phyloP scores from a whole-genome alignment of 2,797 vertebrate species.

The Enteromius argenteus region DNA sequence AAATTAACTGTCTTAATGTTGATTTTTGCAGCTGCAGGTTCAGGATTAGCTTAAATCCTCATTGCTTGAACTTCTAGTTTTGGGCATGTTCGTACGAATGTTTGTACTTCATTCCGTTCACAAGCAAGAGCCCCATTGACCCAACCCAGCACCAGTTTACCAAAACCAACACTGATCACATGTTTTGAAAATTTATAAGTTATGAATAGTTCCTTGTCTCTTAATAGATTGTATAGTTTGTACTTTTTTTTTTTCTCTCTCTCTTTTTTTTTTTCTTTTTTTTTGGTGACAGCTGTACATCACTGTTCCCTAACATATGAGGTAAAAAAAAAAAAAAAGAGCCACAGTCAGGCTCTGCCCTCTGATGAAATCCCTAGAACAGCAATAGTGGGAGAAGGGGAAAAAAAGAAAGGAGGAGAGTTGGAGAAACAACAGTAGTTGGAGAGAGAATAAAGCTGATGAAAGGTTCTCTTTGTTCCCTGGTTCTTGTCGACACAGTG shows the following conservation, averaged over 20 bases:
- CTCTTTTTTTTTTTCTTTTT: conserved; percentile 6
- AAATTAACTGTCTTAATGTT: not conserved
- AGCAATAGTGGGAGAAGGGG: conserved; percentile 3
- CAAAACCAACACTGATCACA: not conserved
- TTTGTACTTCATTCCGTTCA: conserved; percentile 61
- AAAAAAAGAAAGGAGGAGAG: not conserved
- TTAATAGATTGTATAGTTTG: conserved; percentile 48
- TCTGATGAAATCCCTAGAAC: conserved; percentile 3
- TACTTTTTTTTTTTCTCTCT: not conserved
- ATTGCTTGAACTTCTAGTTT: conserved; percentile 12
- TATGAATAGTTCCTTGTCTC: not conserved
- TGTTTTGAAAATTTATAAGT: not conserved
- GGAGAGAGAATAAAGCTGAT: conserved; percentile 63
- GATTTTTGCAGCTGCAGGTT: not conserved
- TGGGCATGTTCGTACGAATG: conserved; percentile 58
- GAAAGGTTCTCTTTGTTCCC: conserved; percentile 80
- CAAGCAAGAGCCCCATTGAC: conserved; percentile 53
- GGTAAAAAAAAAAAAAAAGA: conserved; percentile 33
- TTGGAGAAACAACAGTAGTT: conserved; percentile 53
- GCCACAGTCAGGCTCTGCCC: conserved; percentile 38
- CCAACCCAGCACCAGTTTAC: conserved; percentile 30
- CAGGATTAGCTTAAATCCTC: not conserved
- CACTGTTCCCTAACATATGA: conserved; percentile 53
- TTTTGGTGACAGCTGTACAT: conserved; percentile 60
- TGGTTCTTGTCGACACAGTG: conserved; percentile 73